These are phyloP conservation scores for Melopsittacus undulatus DNA, from an alignment of 2,797 vertebrate species.

Conservation along the genomic window DNA sequence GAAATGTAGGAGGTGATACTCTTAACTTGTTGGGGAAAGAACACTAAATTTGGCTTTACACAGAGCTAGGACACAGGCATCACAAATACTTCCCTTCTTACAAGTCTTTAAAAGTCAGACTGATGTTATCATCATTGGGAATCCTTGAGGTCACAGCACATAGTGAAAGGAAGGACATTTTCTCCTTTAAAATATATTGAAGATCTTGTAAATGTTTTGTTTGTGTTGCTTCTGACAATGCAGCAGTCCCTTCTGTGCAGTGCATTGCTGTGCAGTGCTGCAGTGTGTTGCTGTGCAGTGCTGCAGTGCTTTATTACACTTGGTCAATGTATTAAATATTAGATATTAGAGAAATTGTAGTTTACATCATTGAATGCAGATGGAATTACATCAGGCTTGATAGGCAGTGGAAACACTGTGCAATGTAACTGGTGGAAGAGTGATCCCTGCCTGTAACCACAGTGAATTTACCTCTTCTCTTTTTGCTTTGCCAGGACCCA, in stretches of 20 bases:
- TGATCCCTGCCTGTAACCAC: not conserved
- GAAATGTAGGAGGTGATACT: not conserved
- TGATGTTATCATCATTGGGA: not conserved
- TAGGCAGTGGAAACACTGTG: not conserved
- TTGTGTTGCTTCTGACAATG: not conserved
- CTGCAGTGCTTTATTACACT: not conserved
- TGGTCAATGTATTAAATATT: not conserved
- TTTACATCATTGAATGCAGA: not conserved
- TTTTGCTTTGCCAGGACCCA: constrained; percentile 82
- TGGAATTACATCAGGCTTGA: not conserved
- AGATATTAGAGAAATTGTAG: not conserved
- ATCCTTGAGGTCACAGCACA: not conserved
- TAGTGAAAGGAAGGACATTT: not conserved
- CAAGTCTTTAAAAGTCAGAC: not conserved
- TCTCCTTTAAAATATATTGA: not conserved
- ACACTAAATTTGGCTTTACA: not conserved
- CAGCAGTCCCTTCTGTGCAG: not conserved
- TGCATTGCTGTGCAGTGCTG: not conserved
- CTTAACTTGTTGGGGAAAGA: not conserved
- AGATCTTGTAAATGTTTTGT: not conserved
- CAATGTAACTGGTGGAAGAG: not conserved
- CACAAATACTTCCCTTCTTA: not conserved
- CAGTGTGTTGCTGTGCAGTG: not conserved
- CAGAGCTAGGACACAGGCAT: not conserved
- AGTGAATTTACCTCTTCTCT: not conserved